Evolutionary conservation across 2,113 vertebrate genomes (phyloP).

Genomic region (Desmodus rotundus): DNA sequence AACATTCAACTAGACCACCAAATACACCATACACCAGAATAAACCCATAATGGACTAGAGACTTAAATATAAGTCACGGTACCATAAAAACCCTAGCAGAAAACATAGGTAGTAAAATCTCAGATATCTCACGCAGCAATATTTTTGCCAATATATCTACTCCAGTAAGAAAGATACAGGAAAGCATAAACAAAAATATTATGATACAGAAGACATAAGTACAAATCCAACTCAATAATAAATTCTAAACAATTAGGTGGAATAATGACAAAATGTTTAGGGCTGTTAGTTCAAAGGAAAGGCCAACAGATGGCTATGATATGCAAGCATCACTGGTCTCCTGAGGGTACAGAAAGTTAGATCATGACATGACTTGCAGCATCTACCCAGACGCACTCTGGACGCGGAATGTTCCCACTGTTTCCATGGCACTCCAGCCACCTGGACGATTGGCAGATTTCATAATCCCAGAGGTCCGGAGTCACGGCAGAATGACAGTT

Average conservation of each 20-base stretch:
- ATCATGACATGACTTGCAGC: fast-evolving
- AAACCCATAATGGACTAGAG: too few species aligned
- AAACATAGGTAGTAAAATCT: too few species aligned
- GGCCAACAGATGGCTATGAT: neutral
- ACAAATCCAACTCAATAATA: neutral
- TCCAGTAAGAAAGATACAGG: too few species aligned
- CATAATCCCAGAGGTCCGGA: neutral
- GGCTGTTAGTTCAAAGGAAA: neutral
- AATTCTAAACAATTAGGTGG: neutral
- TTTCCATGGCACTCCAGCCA: neutral
- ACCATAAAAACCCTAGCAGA: too few species aligned
- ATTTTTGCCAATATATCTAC: too few species aligned
- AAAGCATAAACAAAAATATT: neutral
- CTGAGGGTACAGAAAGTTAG: neutral
- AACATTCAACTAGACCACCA: too few species aligned
- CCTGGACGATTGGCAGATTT: neutral
- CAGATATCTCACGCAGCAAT: too few species aligned
- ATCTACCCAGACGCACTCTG: neutral
- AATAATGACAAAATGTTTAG: neutral
- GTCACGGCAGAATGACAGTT: neutral
- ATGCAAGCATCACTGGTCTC: neutral
- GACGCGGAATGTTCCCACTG: neutral
- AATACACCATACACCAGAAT: too few species aligned
- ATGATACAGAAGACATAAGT: neutral
- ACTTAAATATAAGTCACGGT: too few species aligned